These are phyloP conservation scores for Grus americana DNA, from an alignment of 2,113 vertebrate species.

Conservation along the genomic window DNA sequence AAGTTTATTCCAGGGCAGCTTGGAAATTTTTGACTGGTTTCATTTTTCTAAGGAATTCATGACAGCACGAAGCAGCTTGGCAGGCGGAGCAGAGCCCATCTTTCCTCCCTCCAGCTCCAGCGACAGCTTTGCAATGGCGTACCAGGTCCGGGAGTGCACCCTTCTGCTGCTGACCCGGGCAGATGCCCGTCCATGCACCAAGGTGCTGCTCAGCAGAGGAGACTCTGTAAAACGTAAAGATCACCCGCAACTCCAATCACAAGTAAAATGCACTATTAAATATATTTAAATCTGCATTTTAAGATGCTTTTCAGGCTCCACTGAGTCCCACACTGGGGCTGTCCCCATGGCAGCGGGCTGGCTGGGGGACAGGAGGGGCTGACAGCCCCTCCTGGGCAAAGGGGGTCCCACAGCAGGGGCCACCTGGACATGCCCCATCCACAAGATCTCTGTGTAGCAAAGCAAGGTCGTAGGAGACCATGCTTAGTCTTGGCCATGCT, in stretches of 20 bases:
- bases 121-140: accelerated
- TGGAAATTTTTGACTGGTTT: neutral
- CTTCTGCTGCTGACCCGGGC: neutral
- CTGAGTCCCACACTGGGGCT: neutral
- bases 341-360: neutral
- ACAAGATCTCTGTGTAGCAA: neutral
- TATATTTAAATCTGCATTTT: neutral
- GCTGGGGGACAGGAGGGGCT: neutral
- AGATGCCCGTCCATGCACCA: neutral
- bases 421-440: neutral
- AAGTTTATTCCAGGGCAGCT: neutral
- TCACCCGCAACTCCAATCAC: neutral
- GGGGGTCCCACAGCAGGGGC: neutral
- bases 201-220: neutral
- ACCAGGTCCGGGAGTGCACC: accelerated
- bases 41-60: neutral
- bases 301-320: neutral
- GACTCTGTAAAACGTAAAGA: neutral
- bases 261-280: neutral
- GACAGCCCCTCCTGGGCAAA: neutral
- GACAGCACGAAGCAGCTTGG: neutral
- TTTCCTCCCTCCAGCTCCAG: neutral
- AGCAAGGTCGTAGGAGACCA: accelerated
- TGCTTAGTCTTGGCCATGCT: neutral
- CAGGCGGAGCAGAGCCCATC: neutral